These are phyloP conservation scores for Thyatira batis DNA, from an alignment of 2,888 invertebrate species.

Conservation along the genomic window DNA sequence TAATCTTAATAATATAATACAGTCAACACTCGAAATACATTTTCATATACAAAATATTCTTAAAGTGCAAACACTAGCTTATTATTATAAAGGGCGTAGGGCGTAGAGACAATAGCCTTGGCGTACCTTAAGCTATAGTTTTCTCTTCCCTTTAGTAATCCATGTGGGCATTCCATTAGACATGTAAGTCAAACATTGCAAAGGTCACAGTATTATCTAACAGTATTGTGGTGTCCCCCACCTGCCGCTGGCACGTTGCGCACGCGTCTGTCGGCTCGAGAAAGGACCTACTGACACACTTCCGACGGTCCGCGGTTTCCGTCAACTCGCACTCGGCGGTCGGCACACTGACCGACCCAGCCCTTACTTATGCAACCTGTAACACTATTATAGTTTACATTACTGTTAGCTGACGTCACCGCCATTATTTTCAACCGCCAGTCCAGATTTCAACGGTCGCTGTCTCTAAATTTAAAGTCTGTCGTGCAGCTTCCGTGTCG, in stretches of 20 bases:
- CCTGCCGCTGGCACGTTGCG: conserved; percentile 28
- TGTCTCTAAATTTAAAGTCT: neutral
- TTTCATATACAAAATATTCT: too few species aligned
- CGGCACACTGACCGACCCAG: conserved; percentile 47
- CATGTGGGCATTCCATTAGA: conserved; percentile 2
- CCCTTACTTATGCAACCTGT: conserved; percentile 55
- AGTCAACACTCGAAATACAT: too few species aligned
- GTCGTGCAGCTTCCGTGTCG: neutral
- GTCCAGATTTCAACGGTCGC: neutral
- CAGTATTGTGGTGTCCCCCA: conserved; percentile 38
- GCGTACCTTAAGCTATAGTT: neutral
- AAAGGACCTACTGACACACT: conserved; percentile 61
- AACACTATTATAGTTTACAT: conserved; percentile 30
- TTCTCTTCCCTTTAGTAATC: conserved; percentile 6
- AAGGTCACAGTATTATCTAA: conserved; percentile 73
- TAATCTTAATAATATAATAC: too few species aligned
- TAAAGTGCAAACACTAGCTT: too few species aligned
- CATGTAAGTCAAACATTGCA: conserved; percentile 45
- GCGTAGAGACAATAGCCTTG: neutral
- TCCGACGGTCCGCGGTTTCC: conserved; percentile 38
- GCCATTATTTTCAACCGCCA: neutral
- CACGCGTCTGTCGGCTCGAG: conserved; percentile 34
- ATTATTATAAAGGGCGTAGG: neutral
- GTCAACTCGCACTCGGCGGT: conserved; percentile 35
- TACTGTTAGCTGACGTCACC: conserved; percentile 11